A percentile compares a stretch with the other conserved stretches of the same genome.
Evolutionary conservation across 2,113 vertebrate genomes (phyloP).

Genomic region (Lutjanus erythropterus): DNA sequence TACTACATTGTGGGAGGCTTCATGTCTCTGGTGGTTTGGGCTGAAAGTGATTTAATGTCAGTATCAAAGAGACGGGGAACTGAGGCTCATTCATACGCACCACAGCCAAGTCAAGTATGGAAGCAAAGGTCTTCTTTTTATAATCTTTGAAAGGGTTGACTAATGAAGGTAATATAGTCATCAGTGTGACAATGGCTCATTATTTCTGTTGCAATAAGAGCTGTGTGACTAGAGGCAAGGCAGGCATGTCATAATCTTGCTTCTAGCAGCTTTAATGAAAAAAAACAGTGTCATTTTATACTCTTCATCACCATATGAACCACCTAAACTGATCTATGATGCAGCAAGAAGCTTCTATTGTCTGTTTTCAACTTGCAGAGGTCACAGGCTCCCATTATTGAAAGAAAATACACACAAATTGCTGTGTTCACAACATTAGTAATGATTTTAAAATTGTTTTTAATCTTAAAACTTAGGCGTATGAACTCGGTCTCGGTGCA

Average conservation of each 20-base stretch:
- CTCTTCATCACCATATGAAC: slow-evolving; percentile 23
- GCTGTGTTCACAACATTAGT: neutral
- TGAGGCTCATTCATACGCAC: slow-evolving; percentile 52
- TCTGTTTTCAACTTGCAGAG: neutral
- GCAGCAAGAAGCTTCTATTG: neutral
- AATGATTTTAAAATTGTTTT: neutral
- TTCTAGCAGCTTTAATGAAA: neutral
- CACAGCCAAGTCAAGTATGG: slow-evolving; percentile 26
- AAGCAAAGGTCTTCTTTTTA: slow-evolving; percentile 15
- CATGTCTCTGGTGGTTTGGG: slow-evolving; percentile 27
- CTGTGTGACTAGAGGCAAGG: slow-evolving; percentile 7
- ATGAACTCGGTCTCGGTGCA: too few species aligned
- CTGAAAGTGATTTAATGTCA: slow-evolving; percentile 65
- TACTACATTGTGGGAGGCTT: slow-evolving; percentile 42
- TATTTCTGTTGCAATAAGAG: slow-evolving; percentile 35
- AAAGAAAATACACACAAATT: neutral
- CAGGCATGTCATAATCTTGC: slow-evolving; percentile 1
- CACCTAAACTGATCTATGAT: neutral
- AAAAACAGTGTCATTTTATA: neutral
- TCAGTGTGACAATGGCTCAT: slow-evolving; percentile 49
- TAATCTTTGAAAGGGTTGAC: slow-evolving; percentile 16
- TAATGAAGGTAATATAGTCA: slow-evolving; percentile 48
- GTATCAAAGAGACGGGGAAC: slow-evolving; percentile 61
- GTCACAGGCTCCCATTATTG: neutral
- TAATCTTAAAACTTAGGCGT: too few species aligned